A percentile compares a stretch with the other conserved stretches of the same genome.
These are phyloP conservation scores for Cataglyphis hispanica DNA, from an alignment of 1,140 invertebrate genomes.

Conservation along the genomic window DNA sequence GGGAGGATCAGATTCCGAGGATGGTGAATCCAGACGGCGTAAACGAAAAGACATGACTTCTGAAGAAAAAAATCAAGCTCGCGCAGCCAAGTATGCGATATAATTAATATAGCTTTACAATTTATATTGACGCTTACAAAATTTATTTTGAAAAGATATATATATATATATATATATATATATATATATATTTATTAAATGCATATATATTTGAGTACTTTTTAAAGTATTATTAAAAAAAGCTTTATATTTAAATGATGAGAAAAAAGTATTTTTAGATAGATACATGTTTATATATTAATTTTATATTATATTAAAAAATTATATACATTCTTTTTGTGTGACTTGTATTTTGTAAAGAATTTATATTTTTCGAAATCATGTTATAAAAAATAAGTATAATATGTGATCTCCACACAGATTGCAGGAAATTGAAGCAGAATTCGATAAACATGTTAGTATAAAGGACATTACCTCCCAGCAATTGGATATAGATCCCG, in stretches of 20 bases:
- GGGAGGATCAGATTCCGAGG: constrained; percentile 90
- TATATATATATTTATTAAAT: neutral
- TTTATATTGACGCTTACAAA: neutral
- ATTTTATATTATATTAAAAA: neutral
- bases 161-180: neutral
- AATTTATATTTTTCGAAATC: constrained; percentile 8
- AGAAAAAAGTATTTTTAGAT: neutral
- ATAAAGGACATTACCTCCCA: constrained; percentile 93
- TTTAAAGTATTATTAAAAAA: neutral
- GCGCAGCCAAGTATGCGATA: constrained; percentile 89
- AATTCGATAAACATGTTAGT: constrained; percentile 97
- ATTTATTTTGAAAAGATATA: neutral
- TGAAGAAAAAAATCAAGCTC: constrained; percentile 95
- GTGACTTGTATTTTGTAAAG: neutral
- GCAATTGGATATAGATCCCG: constrained; percentile 92
- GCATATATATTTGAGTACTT: neutral
- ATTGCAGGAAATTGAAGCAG: constrained; percentile 96
- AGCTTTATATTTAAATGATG: constrained; percentile 4
- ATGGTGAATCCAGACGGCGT: constrained; percentile 91
- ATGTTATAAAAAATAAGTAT: neutral
- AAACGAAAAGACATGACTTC: constrained; percentile 96
- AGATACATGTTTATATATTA: neutral
- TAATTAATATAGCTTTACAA: neutral
- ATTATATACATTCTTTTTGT: neutral
- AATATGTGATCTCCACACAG: constrained; percentile 84